Evolutionary conservation across 1,140 invertebrate species (phyloP), one percentile per base, ranked within the genome.

Genomic region (Brachionus sp.): DNA sequence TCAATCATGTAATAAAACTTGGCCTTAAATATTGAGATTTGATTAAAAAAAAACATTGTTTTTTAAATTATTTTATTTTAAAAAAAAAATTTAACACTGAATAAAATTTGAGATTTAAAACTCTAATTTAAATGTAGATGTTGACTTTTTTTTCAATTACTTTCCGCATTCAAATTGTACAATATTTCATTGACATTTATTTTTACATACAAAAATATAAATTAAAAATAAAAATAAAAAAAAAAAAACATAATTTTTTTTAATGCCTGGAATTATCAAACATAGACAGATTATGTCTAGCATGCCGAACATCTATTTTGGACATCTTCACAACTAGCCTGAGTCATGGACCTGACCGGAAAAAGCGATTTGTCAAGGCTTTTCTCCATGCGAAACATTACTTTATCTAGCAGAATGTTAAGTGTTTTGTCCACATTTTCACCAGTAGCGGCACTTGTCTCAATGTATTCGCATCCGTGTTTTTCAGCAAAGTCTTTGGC

Each of bases 371-470:
- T 83, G 44, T 83, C 82, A 7, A 83, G 19, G n/a, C 57, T 83
- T 64, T 92, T 90, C 84, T 91, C 91, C 91, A 94, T 94, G 75
- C 93, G 89, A n/a, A 91, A 87, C 95, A 97, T 96, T 1, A 97
- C 94, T 86, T 92, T 91, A 82, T 96, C 95, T 35, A 97, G 89
- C 3, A 97, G 90, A 84, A 93, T 91, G 85, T 96, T 93, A 37
- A 97, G 92, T 0, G 94, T 93, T 85, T 92, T 91, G 64, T 92
- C 90, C 13, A 97, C 93, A 88, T 97, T 96, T 86, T 94, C 93
- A 0, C 95, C 95, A 1, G 94, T 95, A 46, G 94, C 93, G 82
- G 95, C 95, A 89, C 94, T 96, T 10, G 95, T 97, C 90, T 97
- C 95, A 87, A 96, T 91, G 87, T 97, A 97, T 50, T 92, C 91